phyloP scores from a whole-genome alignment of 1,140 invertebrate genomes.

The Anoplolepis gracilipes region DNA sequence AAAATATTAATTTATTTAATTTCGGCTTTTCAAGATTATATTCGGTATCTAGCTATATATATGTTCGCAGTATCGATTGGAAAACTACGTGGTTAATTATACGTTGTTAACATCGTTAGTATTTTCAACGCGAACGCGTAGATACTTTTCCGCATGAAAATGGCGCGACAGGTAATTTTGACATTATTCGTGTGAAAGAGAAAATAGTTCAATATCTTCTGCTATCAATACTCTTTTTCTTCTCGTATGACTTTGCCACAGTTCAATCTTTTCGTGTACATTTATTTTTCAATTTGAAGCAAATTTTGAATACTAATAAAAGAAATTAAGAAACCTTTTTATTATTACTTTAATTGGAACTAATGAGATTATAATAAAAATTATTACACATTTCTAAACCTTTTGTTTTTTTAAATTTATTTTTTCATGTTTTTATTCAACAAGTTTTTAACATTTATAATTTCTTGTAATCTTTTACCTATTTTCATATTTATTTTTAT shows the following conservation, averaged over 20 bases:
- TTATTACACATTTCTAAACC: neutral
- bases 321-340: slow-evolving; percentile 4
- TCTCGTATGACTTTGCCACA: neutral
- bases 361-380: neutral
- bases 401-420: neutral
- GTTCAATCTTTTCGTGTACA: neutral
- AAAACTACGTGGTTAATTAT: neutral
- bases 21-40: neutral
- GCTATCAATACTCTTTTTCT: neutral
- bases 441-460: neutral
- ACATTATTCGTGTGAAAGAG: too few species aligned
- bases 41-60: neutral
- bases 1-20: neutral
- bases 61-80: neutral
- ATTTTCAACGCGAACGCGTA: slow-evolving; percentile 24
- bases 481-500: slow-evolving; percentile 8
- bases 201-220: neutral
- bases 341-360: neutral
- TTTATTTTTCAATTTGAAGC: neutral
- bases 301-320: neutral
- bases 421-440: neutral
- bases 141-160: neutral
- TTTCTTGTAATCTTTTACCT: neutral
- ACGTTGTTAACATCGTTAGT: neutral
- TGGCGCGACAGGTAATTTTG: slow-evolving; percentile 4